phyloP scores from a whole-genome alignment of 1,140 invertebrate genomes.

The Pseudomyrmex pallidus region DNA sequence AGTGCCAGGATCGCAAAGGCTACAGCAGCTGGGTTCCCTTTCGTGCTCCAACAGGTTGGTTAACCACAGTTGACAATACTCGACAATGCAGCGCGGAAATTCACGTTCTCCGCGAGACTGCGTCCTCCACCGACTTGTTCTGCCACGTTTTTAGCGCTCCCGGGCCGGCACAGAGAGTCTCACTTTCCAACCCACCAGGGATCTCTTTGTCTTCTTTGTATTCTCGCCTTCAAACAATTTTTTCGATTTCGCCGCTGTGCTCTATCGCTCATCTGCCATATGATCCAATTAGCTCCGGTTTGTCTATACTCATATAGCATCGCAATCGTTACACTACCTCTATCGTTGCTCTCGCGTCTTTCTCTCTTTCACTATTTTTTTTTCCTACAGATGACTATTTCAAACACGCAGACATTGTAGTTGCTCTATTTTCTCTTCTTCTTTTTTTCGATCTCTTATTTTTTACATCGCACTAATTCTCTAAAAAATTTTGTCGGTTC shows the following conservation, averaged over 20 bases:
- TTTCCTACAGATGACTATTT: neutral
- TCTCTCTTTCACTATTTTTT: neutral
- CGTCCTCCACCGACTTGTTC: constrained; percentile 44
- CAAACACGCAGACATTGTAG: neutral
- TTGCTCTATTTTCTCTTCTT: neutral
- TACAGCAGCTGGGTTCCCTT: constrained; percentile 33
- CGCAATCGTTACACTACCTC: constrained; percentile 20
- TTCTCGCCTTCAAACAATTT: constrained; percentile 47
- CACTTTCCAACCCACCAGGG: constrained; percentile 1
- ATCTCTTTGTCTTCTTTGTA: constrained; percentile 58
- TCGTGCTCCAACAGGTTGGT: constrained; percentile 75
- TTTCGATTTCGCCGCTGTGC: constrained; percentile 45
- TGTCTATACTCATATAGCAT: constrained; percentile 23
- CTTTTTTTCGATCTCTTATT: neutral
- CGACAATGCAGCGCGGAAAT: constrained; percentile 71
- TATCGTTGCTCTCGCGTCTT: too few relatives aligned
- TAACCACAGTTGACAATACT: constrained; percentile 70
- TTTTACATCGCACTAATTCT: neutral
- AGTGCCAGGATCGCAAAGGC: constrained; percentile 59
- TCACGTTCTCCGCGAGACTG: constrained; percentile 53
- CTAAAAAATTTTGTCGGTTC: neutral
- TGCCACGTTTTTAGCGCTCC: constrained; percentile 49
- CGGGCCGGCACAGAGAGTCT: constrained; percentile 34
- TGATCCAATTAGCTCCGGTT: constrained; percentile 43
- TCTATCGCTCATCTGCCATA: constrained; percentile 32